Evolutionary conservation across 2,797 vertebrate genomes (phyloP).

Genomic region (Clarias pachynema): DNA sequence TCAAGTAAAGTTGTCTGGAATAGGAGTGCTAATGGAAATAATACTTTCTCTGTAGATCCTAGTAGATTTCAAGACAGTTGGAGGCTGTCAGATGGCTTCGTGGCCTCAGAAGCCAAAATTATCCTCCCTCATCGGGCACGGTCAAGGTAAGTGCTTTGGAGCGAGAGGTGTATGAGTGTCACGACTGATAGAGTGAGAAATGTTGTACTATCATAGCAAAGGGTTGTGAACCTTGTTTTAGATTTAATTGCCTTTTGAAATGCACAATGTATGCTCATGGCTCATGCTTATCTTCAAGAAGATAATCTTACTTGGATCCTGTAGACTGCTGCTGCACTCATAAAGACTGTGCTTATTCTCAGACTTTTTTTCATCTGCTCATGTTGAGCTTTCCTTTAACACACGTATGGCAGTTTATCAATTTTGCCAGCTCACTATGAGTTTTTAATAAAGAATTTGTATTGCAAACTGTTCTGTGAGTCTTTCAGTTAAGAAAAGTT

Average conservation of each 20-base stretch:
- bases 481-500: not conserved
- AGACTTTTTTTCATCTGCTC: not conserved
- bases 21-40: not conserved
- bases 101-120: constrained; percentile 96
- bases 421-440: not conserved
- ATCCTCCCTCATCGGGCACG: constrained; percentile 93
- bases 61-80: constrained; percentile 95
- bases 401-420: not conserved
- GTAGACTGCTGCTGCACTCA: not conserved
- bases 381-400: not conserved
- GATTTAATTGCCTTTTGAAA: not conserved
- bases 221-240: not conserved
- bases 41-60: constrained; percentile 77
- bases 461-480: not conserved
- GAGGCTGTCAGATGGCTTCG: constrained; percentile 96
- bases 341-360: not conserved
- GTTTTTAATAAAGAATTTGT: not conserved
- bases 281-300: not conserved
- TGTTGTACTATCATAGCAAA: not conserved
- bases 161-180: too few relatives aligned
- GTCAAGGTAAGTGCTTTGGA: constrained; percentile 82
- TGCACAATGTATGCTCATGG: not conserved
- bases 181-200: not conserved
- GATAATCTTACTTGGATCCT: not conserved
- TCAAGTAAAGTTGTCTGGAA: not conserved